Percentiles rank a stretch among this genome's conserved stretches.
Conservation (phyloP, 2,888 invertebrate species). For the Empis livida region DNA sequence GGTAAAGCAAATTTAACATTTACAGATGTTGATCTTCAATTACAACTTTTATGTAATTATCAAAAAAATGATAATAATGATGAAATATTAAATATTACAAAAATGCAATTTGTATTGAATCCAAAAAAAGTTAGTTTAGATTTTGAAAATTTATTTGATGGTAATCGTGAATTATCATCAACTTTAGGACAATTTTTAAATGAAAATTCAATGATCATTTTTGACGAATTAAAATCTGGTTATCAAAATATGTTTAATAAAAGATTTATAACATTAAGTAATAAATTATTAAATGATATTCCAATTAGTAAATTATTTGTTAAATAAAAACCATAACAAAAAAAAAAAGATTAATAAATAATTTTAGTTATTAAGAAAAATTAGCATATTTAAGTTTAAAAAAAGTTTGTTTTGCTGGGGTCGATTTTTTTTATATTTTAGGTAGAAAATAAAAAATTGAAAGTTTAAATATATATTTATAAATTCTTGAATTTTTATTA, state of each 20-base stretch:
- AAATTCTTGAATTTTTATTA: no score
- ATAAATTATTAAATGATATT: background rate
- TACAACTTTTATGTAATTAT: background rate
- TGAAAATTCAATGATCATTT: background rate
- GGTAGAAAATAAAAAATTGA: no score
- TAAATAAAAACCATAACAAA: no score
- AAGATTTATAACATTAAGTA: background rate
- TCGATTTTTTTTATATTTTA: no score
- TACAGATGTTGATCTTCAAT: background rate
- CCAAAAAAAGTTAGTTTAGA: background rate
- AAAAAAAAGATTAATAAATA: no score
- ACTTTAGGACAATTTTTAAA: background rate
- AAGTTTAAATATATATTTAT: no score
- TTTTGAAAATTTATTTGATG: background rate
- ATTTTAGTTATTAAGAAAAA: no score
- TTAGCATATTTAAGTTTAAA: no score
- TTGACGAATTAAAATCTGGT: background rate
- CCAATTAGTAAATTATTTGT: background rate
- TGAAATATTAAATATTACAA: background rate
- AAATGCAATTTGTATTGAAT: background rate
- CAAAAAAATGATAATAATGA: background rate
- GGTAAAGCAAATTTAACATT: background rate
- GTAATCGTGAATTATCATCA: background rate
- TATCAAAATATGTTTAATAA: background rate
- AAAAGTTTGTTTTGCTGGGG: no score